Percentiles rank a stretch among this genome's conserved stretches.
Conservation (phyloP, 1,140 invertebrate genomes). For the Anastatus disparis region DNA sequence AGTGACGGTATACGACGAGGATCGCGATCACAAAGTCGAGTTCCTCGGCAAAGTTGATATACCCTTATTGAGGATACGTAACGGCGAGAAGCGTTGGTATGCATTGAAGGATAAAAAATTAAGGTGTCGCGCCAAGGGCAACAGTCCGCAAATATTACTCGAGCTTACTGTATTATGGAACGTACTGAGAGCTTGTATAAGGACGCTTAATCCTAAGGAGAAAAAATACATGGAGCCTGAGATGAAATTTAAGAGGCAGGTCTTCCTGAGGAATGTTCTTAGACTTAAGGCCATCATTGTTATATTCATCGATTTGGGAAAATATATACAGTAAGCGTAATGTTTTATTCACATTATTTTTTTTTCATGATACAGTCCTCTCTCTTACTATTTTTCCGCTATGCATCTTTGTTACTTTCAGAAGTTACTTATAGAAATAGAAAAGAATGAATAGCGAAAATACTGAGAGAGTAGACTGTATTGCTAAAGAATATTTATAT, state of each 20-base stretch:
- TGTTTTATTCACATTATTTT: too few species aligned
- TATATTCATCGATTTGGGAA: conserved; percentile 88
- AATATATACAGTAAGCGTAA: conserved; percentile 92
- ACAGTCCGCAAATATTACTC: conserved; percentile 87
- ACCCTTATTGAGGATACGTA: conserved; percentile 87
- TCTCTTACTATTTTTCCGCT: too few species aligned
- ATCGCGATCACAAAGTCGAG: conserved; percentile 97
- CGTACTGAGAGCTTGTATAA: conserved; percentile 86
- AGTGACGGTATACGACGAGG: conserved; percentile 98
- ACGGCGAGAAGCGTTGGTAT: conserved; percentile 95
- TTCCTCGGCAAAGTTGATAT: conserved; percentile 95
- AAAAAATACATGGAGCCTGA: conserved; percentile 95
- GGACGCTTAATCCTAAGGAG: conserved; percentile 95
- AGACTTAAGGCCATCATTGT: conserved; percentile 90
- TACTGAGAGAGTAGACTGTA: too few species aligned
- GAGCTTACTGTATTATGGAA: conserved; percentile 96
- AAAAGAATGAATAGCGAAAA: too few species aligned
- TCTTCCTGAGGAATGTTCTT: conserved; percentile 94
- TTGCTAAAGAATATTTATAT: too few species aligned
- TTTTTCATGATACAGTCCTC: too few species aligned
- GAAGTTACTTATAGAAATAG: too few species aligned
- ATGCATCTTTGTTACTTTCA: too few species aligned
- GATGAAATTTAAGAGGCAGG: conserved; percentile 93
- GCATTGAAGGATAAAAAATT: conserved; percentile 97
- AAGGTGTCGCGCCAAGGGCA: conserved; percentile 87